Conservation (phyloP, 2,888 invertebrate genomes). For the Terebella lapidaria region DNA sequence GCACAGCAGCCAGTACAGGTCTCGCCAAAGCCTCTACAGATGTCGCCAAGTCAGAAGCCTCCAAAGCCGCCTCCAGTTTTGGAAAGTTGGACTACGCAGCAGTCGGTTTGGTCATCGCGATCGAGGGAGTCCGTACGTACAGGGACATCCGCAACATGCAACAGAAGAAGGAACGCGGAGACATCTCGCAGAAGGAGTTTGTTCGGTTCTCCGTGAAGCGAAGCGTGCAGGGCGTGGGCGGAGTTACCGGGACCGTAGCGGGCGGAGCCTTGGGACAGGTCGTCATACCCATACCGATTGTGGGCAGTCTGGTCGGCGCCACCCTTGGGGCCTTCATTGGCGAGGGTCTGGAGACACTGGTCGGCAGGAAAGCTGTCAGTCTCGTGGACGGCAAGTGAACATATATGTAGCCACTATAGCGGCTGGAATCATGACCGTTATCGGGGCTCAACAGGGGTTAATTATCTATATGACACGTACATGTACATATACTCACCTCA, state of each 20-base stretch:
- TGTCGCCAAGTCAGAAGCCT: background rate
- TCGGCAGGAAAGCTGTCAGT: no score
- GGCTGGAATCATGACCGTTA: no score
- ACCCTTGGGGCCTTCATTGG: background rate
- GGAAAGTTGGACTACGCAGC: background rate
- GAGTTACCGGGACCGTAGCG: background rate
- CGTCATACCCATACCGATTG: background rate
- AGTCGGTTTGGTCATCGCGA: background rate
- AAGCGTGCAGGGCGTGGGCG: no score
- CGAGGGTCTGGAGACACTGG: background rate
- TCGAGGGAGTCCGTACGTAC: background rate
- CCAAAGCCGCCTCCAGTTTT: background rate
- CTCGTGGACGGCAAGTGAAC: no score
- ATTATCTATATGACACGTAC: no score
- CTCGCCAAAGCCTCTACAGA: background rate
- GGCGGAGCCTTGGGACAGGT: background rate
- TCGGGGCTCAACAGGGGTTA: no score
- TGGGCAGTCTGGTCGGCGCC: background rate
- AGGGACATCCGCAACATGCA: background rate
- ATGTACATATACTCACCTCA: no score
- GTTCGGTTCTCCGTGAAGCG: background rate
- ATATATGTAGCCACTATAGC: no score
- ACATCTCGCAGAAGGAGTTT: background rate
- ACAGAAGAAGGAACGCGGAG: background rate
- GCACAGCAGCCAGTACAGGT: no score